Evolutionary conservation across 2,888 invertebrate species (phyloP), one percentile per base, ranked within the genome.

Genomic region (Synergus laeviventris): DNA sequence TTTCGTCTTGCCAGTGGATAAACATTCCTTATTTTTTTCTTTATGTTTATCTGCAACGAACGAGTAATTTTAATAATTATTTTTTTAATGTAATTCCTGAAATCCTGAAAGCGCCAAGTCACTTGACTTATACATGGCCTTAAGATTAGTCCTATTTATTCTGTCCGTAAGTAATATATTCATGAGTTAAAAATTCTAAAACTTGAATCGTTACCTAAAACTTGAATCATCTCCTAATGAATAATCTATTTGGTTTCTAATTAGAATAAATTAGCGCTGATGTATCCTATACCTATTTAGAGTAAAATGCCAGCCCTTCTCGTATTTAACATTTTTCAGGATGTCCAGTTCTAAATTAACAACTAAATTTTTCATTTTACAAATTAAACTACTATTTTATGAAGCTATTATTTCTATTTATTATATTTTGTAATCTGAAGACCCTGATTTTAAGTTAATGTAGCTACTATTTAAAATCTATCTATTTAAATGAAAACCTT

Each of bases 211-310:
- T 49, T n/a, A 49, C n/a, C 49, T 49, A 49, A n/a, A 49, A 49
- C 49, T n/a, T 49, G 14, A 49, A n/a, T 49, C 49, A n/a, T 16
- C 38, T n/a, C 49, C 49, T 49, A n/a, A 49, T 42, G 45, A 31
- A 49, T 9, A 49, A 70, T 16, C 78, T 73, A 78, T 74, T 74
- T 76, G 81, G 82, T 76, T 49, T 80, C 85, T 84, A 86, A 80
- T 84, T 81, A 74, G 79, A 77, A 82, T 78, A 80, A 80, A 60
- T 74, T 79, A 83, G 79, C 79, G 76, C 70, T 75, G 2, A 24
- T 24, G 74, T 81, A 84, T 86, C 85, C 73, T 78, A 81, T 83
- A 86, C 76, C 74, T 74, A 36, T 21, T 49, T 66, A 66, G n/a
- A 42, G 8, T 64, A 21, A 66, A 24, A 70, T 49, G 49, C 49